Percentiles rank a stretch among this genome's conserved stretches.
Conservation (phyloP, 2,888 invertebrate genomes). For the Callyntrura guangdongensis region DNA sequence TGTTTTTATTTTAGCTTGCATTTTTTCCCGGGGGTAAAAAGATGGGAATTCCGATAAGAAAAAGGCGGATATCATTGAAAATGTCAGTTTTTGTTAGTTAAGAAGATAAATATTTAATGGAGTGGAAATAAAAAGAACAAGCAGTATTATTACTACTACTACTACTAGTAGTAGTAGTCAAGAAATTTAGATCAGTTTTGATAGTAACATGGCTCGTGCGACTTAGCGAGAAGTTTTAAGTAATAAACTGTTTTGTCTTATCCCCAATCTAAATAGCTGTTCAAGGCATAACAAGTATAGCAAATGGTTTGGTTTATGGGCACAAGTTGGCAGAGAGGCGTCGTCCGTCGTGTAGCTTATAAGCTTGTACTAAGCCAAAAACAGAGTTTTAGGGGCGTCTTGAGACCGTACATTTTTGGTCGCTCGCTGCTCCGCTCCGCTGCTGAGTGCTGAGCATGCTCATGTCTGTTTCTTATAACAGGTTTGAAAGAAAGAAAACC, state of each 20-base stretch:
- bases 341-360: conserved; percentile 16
- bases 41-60: conserved; percentile 71
- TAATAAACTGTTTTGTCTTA: conserved; percentile 67
- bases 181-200: not conserved
- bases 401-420: conserved; percentile 51
- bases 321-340: conserved; percentile 53
- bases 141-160: not conserved
- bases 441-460: not conserved
- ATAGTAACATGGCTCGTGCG: conserved; percentile 66
- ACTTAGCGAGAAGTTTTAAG: not conserved
- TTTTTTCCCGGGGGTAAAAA: conserved; percentile 43
- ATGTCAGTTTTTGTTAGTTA: conserved; percentile 24
- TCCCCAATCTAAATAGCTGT: conserved; percentile 73
- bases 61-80: not conserved
- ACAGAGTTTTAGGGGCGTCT: conserved; percentile 40
- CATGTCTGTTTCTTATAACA: conserved; percentile 4
- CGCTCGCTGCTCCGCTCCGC: not conserved
- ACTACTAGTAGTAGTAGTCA: not conserved
- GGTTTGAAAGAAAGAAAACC: conserved; percentile 24
- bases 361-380: not conserved
- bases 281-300: conserved; percentile 60
- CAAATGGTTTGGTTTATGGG: conserved; percentile 72
- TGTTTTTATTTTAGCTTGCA: conserved; percentile 54
- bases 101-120: not conserved
- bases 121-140: not conserved